Conservation (phyloP, 1,140 invertebrate species). For the Apis mellifera region DNA sequence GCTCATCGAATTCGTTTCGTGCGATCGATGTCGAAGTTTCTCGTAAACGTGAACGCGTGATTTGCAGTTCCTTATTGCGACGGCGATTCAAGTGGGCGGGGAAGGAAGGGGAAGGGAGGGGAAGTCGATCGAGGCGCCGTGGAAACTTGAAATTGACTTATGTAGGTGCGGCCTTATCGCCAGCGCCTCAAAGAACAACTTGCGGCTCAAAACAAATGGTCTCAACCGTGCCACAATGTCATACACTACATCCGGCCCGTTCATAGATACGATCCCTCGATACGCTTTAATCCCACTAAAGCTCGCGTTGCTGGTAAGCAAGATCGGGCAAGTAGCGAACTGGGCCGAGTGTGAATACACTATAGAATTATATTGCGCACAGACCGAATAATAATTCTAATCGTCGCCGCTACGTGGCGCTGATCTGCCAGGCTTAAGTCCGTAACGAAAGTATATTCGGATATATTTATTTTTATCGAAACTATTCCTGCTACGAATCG, state of each 20-base stretch:
- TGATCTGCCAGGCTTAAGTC: not conserved
- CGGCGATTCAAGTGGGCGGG: not conserved
- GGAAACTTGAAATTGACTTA: constrained; percentile 63
- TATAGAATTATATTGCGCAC: constrained; percentile 14
- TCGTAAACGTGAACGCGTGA: constrained; percentile 29
- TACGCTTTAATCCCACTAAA: constrained; percentile 63
- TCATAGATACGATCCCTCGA: constrained; percentile 61
- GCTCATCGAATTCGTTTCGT: not conserved
- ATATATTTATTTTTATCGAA: not conserved
- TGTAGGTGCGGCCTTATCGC: constrained; percentile 49
- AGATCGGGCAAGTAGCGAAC: constrained; percentile 32
- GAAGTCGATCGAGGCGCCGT: not conserved
- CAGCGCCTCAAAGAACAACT: constrained; percentile 30
- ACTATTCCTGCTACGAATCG: not conserved
- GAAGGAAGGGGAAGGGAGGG: not conserved
- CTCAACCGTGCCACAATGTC: constrained; percentile 47
- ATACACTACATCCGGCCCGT: constrained; percentile 49
- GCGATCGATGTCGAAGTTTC: constrained; percentile 6
- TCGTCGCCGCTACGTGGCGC: constrained; percentile 34
- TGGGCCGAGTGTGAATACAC: constrained; percentile 45
- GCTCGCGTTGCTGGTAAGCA: constrained; percentile 46
- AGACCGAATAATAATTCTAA: constrained; percentile 61
- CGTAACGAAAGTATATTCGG: not conserved
- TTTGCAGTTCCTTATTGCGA: constrained; percentile 44
- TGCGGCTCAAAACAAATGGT: constrained; percentile 59